Evolutionary conservation across 2,888 invertebrate genomes (phyloP).

Genomic region (Catocala sponsa): DNA sequence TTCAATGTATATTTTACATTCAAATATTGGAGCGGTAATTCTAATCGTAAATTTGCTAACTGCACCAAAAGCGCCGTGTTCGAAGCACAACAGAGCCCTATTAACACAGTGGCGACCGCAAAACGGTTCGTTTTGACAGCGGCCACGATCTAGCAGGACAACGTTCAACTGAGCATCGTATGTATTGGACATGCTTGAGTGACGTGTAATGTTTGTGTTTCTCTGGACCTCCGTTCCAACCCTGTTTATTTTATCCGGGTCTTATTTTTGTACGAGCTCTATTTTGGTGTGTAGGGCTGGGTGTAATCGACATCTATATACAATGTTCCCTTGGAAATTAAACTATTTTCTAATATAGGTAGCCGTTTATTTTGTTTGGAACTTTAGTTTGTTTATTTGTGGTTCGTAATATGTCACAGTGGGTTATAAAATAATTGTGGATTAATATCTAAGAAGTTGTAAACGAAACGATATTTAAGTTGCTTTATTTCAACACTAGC

Average conservation of each 20-base stretch:
- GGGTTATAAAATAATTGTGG: too few species aligned
- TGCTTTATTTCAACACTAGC: too few species aligned
- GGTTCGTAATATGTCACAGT: too few species aligned
- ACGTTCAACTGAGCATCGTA: conserved; percentile 2
- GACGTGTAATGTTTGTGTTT: conserved; percentile 1
- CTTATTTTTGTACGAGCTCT: not conserved
- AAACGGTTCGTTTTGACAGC: conserved; percentile 23
- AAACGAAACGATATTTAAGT: too few species aligned
- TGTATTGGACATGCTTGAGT: not conserved
- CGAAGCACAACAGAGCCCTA: conserved; percentile 14
- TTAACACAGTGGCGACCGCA: conserved; percentile 27
- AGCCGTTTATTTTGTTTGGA: too few species aligned
- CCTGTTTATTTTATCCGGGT: not conserved
- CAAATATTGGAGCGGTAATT: not conserved
- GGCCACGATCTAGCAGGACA: conserved; percentile 5
- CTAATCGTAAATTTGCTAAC: conserved; percentile 7
- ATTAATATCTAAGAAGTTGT: too few species aligned
- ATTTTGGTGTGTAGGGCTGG: not conserved
- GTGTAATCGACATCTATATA: not conserved
- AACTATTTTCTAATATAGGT: too few species aligned
- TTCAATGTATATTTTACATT: not conserved
- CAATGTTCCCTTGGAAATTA: not conserved
- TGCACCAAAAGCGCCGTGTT: not conserved
- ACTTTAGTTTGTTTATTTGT: too few species aligned
- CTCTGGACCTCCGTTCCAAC: not conserved